Percentiles rank a stretch among this genome's conserved stretches.
Evolutionary conservation across 2,113 vertebrate species (phyloP).

Genomic region (Colinus virginianus): DNA sequence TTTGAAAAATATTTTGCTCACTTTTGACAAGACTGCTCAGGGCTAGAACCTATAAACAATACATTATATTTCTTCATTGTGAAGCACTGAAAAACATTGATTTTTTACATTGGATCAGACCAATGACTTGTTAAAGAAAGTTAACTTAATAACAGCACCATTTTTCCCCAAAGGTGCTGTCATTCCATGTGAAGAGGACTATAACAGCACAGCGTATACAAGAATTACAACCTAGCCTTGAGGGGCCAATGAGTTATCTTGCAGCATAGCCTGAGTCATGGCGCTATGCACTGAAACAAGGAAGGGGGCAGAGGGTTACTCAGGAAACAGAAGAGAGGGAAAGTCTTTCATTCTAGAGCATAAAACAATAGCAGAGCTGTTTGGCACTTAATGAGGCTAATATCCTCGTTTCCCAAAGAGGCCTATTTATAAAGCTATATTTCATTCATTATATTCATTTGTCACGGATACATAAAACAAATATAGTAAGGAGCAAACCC

Average conservation of each 20-base stretch:
- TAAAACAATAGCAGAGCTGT: neutral
- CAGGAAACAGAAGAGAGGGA: neutral
- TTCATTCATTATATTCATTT: slow-evolving; percentile 22
- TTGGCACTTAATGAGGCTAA: neutral
- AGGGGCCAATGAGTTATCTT: slow-evolving; percentile 40
- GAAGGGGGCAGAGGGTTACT: slow-evolving; percentile 29
- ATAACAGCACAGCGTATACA: neutral
- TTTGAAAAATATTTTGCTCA: slow-evolving; percentile 40
- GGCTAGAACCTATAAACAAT: slow-evolving; percentile 55
- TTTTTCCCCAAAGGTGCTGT: slow-evolving; percentile 45
- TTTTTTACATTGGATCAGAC: slow-evolving; percentile 63
- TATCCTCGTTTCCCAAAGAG: neutral
- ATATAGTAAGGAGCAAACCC: slow-evolving; percentile 10
- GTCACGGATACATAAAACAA: slow-evolving; percentile 37
- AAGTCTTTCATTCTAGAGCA: neutral
- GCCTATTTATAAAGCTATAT: neutral
- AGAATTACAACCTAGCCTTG: slow-evolving; percentile 11
- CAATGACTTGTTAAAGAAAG: slow-evolving; percentile 52
- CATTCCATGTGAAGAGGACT: slow-evolving; percentile 2
- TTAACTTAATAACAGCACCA: slow-evolving; percentile 43
- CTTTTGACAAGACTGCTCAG: slow-evolving; percentile 39
- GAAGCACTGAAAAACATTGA: slow-evolving; percentile 33
- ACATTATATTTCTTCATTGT: slow-evolving; percentile 32
- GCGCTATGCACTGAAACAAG: slow-evolving; percentile 6
- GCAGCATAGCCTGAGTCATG: slow-evolving; percentile 18